These are phyloP conservation scores for Armadillidium nasatum DNA, from an alignment of 1,140 invertebrate species.

Conservation along the genomic window DNA sequence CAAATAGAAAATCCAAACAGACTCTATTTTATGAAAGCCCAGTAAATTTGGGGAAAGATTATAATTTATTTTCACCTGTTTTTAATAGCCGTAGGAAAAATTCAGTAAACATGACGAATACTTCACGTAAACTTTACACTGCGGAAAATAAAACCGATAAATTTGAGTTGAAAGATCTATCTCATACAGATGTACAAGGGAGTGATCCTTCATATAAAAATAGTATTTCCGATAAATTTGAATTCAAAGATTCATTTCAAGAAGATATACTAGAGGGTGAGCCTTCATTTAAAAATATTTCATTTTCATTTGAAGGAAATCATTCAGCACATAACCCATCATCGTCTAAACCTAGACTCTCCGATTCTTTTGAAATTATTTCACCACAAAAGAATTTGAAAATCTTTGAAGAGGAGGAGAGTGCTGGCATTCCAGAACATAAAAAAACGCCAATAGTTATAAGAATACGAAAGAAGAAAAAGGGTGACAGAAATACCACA, in stretches of 20 bases:
- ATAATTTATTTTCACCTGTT: not conserved
- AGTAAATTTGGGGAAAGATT: not conserved
- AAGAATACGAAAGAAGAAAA: not conserved
- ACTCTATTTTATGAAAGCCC: not conserved
- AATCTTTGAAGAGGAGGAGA: not conserved
- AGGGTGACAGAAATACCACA: not conserved
- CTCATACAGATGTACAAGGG: not conserved
- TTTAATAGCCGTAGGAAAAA: not conserved
- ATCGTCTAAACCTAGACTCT: not conserved
- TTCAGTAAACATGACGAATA: too few relatives aligned
- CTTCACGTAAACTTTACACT: too few relatives aligned
- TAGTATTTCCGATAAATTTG: not conserved
- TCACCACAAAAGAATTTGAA: not conserved
- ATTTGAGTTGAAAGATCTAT: too few relatives aligned
- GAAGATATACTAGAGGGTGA: not conserved
- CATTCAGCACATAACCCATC: too few relatives aligned
- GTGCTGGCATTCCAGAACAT: not conserved
- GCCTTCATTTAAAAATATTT: not conserved
- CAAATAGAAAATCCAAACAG: not conserved
- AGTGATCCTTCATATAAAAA: not conserved
- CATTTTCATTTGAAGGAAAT: not conserved
- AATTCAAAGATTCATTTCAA: not conserved
- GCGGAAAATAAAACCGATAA: too few relatives aligned
- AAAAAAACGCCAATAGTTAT: not conserved
- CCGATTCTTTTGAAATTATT: not conserved